Base-by-base conservation (phyloP, 2,113 vertebrate genomes). In the Ibidorhyncha struthersii region DNA sequence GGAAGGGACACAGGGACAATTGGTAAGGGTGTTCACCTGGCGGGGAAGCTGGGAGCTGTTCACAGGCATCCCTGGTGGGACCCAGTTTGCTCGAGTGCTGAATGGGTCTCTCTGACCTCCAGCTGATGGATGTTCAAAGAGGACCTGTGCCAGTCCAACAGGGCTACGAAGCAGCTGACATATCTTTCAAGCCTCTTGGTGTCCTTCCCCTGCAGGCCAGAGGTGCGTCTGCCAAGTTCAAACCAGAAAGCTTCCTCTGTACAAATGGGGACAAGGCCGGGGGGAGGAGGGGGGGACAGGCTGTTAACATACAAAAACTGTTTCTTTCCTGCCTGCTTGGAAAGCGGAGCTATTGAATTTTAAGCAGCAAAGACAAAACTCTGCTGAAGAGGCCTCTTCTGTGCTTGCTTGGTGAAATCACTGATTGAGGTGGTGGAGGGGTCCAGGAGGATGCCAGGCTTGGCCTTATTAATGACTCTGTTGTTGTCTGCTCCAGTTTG, bases 311-410 rank as follows among this genome's bases (percentile, higher is more conserved):
- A 96, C 93, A 94, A 94, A 93, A 94, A 66, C 71, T 53, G 53
- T 40, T 97, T 91, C 87, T 97, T 91, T 88, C 69, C 84, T 90
- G 58, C 66, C 81, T 4, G 0, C 83, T 91, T 90, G 52, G 87
- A 80, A 96, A 97, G 89, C 32, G 53, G 87, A 91, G 94, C 93
- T 59, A 4, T 71, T 90, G 96, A 96, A 97, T 96, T 94, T 96
- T 96, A 97, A 97, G 82, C 93, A 97, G 97, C 70, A 20, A 62
- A 80, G 93, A 96, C 96, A 97, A 97, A 97, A 96, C 91, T 84
- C 61, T 27, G 74, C 89, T 89, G 85, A 90, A 94, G 95, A 96
- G 91, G 49, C 50, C 84, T 93, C 87, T 55, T 91, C 91, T 93
- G 61, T 97, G 78, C 74, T 59, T 45, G 73, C 63, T 77, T 38